Evolutionary conservation across 2,888 invertebrate genomes (phyloP).

Genomic region (Lagria hirta): DNA sequence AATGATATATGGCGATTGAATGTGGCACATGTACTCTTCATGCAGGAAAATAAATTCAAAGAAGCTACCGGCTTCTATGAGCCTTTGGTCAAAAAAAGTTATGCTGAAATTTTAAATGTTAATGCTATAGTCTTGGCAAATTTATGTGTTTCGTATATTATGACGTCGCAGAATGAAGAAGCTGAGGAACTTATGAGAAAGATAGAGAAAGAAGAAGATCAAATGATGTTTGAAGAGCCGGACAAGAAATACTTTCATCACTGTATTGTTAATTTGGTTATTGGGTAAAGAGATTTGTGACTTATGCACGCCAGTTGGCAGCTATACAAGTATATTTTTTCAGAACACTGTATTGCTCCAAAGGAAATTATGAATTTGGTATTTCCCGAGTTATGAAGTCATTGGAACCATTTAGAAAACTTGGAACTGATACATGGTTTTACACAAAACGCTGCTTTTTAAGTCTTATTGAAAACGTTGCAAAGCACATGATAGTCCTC

Average conservation of each 20-base stretch:
- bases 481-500: slow-evolving; percentile 87
- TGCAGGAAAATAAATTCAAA: slow-evolving; percentile 98
- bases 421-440: slow-evolving; percentile 98
- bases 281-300: slow-evolving; percentile 65
- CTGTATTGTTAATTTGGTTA: slow-evolving; percentile 98
- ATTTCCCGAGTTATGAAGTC: slow-evolving; percentile 97
- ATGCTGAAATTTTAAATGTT: slow-evolving; percentile 89
- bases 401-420: slow-evolving; percentile 88
- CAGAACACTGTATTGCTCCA: slow-evolving; percentile 94
- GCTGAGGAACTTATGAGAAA: slow-evolving; percentile 98
- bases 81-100: slow-evolving; percentile 93
- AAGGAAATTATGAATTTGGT: slow-evolving; percentile 98
- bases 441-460: slow-evolving; percentile 95
- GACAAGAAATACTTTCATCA: slow-evolving; percentile 93
- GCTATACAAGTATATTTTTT: slow-evolving; percentile 27
- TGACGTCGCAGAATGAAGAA: slow-evolving; percentile 98
- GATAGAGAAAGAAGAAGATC: slow-evolving; percentile 97
- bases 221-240: slow-evolving; percentile 86
- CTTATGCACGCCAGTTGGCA: background rate
- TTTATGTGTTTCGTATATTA: slow-evolving; percentile 97
- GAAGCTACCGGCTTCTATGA: slow-evolving; percentile 98
- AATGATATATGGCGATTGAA: slow-evolving; percentile 97
- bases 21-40: slow-evolving; percentile 97
- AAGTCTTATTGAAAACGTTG: slow-evolving; percentile 86
- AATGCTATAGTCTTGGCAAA: slow-evolving; percentile 99